These are phyloP conservation scores for Theretra japonica DNA, from an alignment of 2,888 invertebrate genomes.

Conservation along the genomic window DNA sequence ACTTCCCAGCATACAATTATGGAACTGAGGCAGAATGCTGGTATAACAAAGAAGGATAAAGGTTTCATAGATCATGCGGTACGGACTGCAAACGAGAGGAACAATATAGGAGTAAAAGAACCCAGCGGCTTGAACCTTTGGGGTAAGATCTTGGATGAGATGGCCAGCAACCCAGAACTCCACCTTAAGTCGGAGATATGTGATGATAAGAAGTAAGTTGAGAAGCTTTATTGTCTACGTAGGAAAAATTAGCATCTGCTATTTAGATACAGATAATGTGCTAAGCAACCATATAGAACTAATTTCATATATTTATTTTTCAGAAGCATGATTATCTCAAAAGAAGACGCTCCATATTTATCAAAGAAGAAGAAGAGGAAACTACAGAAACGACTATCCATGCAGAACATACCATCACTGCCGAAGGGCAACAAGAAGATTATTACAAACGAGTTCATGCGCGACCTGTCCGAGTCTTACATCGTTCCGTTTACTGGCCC, in stretches of 20 bases:
- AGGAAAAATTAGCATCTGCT: too few species aligned
- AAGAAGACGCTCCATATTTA: constrained; percentile 1
- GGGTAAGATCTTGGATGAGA: background rate
- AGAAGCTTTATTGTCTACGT: background rate
- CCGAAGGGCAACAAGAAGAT: background rate
- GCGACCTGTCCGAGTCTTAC: background rate
- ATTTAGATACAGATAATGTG: too few species aligned
- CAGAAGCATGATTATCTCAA: background rate
- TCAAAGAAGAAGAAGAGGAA: constrained; percentile 11
- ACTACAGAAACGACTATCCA: background rate
- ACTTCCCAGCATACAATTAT: background rate
- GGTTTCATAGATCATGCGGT: background rate
- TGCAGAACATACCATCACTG: background rate
- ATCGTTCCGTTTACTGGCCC: background rate
- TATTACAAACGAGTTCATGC: constrained; percentile 8
- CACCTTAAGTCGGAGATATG: background rate
- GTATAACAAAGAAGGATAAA: constrained; percentile 14
- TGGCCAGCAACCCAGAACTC: background rate
- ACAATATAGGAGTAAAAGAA: background rate
- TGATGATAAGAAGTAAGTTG: background rate
- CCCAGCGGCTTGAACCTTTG: background rate
- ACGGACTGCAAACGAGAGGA: constrained; percentile 10
- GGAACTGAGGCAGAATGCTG: background rate
- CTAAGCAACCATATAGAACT: too few species aligned
- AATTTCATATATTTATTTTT: background rate